phyloP scores from a whole-genome alignment of 2,113 vertebrate genomes.

The Notiomystis cincta region DNA sequence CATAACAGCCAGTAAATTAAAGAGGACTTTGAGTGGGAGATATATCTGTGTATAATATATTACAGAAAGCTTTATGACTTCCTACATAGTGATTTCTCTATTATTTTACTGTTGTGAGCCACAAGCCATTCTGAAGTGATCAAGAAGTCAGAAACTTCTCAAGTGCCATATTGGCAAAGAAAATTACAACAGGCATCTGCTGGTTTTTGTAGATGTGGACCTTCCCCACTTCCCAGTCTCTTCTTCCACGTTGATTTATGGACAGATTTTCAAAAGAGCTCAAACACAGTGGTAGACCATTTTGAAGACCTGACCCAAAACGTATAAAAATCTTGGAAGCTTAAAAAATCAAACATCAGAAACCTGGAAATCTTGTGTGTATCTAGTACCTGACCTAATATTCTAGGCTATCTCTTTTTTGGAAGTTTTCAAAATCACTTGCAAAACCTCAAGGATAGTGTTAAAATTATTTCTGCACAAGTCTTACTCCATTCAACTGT shows the following conservation, averaged over 20 bases:
- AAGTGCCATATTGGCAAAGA: background rate
- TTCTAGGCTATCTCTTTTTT: background rate
- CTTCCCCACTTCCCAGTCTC: background rate
- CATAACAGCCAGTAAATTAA: background rate
- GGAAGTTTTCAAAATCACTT: background rate
- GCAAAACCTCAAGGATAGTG: background rate
- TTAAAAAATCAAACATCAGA: background rate
- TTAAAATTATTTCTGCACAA: background rate
- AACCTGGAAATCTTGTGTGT: background rate
- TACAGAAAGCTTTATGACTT: background rate
- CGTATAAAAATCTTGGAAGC: background rate
- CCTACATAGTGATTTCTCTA: background rate
- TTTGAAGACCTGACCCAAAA: background rate
- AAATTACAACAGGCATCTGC: background rate
- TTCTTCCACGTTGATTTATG: background rate
- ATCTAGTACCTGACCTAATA: background rate
- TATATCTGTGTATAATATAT: background rate
- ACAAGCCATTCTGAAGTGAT: background rate
- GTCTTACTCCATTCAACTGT: background rate
- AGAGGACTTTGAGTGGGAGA: background rate
- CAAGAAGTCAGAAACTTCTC: background rate
- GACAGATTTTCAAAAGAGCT: background rate
- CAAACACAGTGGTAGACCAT: rapidly evolving
- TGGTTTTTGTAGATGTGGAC: background rate
- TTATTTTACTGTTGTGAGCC: background rate